Conservation (phyloP, 2,797 vertebrate genomes). For the Periparus ater region DNA sequence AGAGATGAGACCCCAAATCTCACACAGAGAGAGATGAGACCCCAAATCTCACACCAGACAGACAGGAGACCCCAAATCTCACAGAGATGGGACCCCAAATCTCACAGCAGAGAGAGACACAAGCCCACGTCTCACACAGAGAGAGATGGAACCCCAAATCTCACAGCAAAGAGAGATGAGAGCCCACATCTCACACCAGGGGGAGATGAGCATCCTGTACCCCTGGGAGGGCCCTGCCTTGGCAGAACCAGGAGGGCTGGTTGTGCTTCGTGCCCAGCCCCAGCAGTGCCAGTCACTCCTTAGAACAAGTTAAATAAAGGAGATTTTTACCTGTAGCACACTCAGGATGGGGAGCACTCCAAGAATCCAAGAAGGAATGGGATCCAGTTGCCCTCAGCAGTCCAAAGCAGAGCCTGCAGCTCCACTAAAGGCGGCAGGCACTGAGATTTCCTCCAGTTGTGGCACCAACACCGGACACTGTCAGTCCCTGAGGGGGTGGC, state of each 20-base stretch:
- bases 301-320: background rate
- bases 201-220: background rate
- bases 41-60: rapidly evolving
- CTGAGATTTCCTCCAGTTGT: background rate
- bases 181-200: too few relatives aligned
- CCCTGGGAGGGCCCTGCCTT: background rate
- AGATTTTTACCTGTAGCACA: background rate
- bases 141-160: rapidly evolving
- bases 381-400: background rate
- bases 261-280: background rate
- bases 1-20: rapidly evolving
- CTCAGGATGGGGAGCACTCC: background rate
- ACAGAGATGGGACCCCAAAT: background rate
- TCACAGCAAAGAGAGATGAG: rapidly evolving
- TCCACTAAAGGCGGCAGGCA: background rate
- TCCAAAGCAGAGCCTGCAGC: background rate
- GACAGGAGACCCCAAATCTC: background rate
- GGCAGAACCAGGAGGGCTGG: background rate
- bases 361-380: background rate
- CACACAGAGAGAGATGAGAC: background rate
- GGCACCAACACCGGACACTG: background rate
- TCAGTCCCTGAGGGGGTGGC: background rate
- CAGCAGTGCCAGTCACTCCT: background rate
- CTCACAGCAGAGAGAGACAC: rapidly evolving
- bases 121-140: rapidly evolving